A percentile compares a stretch with the other conserved stretches of the same genome.
These are phyloP conservation scores for Atta cephalotes DNA, from an alignment of 1,140 invertebrate genomes.

Conservation along the genomic window DNA sequence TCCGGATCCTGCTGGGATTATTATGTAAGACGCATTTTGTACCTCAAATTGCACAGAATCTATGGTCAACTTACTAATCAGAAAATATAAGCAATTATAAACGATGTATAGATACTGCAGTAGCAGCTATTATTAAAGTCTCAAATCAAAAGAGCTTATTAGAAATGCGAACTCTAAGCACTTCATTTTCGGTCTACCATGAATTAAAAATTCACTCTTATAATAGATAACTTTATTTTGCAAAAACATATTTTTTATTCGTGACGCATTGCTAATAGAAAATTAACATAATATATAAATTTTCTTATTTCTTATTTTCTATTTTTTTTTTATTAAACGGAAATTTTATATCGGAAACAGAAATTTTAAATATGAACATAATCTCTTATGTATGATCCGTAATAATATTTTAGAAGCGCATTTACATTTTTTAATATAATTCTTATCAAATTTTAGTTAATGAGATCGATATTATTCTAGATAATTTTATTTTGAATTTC, in stretches of 20 bases:
- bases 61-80: slow-evolving; percentile 67
- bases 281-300: slow-evolving; percentile 30
- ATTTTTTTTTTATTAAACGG: background rate
- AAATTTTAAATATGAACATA: slow-evolving; percentile 7
- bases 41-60: slow-evolving; percentile 59
- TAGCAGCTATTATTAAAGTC: slow-evolving; percentile 38
- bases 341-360: background rate
- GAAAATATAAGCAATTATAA: slow-evolving; percentile 32
- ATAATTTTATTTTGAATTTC: slow-evolving; percentile 43
- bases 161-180: slow-evolving; percentile 3
- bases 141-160: slow-evolving; percentile 63
- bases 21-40: slow-evolving; percentile 55
- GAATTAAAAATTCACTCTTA: slow-evolving; percentile 35
- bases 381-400: slow-evolving; percentile 17
- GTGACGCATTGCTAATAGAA: background rate
- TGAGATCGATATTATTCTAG: background rate
- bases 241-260: background rate
- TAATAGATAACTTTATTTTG: slow-evolving; percentile 2
- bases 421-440: background rate
- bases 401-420: background rate
- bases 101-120: slow-evolving; percentile 37
- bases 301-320: background rate
- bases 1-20: slow-evolving; percentile 55
- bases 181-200: slow-evolving; percentile 21
- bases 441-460: slow-evolving; percentile 16